Evolutionary conservation across 2,113 vertebrate species (phyloP).

Genomic region (Tyrannus savana): DNA sequence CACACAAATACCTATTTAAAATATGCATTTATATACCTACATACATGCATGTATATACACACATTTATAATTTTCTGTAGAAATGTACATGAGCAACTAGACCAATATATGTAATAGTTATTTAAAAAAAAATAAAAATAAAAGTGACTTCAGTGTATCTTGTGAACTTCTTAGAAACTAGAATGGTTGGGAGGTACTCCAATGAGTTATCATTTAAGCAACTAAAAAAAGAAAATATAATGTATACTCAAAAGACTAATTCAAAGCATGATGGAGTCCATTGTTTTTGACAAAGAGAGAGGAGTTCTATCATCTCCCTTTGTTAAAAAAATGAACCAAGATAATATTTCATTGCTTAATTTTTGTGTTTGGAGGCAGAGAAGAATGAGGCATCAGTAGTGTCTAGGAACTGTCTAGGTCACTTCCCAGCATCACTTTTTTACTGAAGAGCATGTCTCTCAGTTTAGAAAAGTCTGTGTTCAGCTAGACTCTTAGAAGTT

Average conservation of each 20-base stretch:
- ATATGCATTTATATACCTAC: background rate
- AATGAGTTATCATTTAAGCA: background rate
- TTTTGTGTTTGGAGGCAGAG: background rate
- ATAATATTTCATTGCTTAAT: background rate
- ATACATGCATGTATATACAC: background rate
- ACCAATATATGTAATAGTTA: background rate
- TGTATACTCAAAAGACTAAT: background rate
- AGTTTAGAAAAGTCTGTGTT: background rate
- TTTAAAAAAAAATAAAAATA: background rate
- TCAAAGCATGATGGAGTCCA: background rate
- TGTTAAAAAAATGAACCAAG: background rate
- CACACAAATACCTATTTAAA: background rate
- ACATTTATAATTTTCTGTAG: background rate
- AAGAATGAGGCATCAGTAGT: background rate
- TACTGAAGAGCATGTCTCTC: background rate
- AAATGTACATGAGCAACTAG: background rate
- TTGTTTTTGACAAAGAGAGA: background rate
- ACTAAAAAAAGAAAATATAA: background rate
- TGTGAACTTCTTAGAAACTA: background rate
- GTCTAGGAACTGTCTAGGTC: background rate
- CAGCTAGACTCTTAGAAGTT: background rate
- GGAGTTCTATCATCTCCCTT: background rate
- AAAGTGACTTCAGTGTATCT: background rate
- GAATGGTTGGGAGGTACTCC: background rate
- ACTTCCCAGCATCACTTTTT: background rate